A percentile compares a stretch with the other conserved stretches of the same genome.
Conservation (phyloP, 2,797 vertebrate species). For the Calcarius lapponicus region DNA sequence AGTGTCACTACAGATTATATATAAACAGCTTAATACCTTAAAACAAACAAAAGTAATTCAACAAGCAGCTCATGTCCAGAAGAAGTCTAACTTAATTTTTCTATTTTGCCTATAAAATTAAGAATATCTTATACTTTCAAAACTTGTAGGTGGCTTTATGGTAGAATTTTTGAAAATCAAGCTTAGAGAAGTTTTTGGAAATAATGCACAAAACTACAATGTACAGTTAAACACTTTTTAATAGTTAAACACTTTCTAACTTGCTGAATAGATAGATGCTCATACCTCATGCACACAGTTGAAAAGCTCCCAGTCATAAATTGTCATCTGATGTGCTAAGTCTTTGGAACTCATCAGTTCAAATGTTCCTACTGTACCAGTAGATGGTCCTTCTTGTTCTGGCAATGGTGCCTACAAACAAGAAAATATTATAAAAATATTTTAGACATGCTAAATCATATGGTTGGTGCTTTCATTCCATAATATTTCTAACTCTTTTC, state of each 20-base stretch:
- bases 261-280: not conserved
- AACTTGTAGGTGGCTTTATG: not conserved
- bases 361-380: constrained; percentile 87
- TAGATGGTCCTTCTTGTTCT: constrained; percentile 92
- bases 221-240: not conserved
- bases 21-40: not conserved
- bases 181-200: not conserved
- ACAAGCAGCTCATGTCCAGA: not conserved
- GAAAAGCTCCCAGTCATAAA: constrained; percentile 98
- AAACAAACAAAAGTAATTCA: not conserved
- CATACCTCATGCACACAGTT: constrained; percentile 96
- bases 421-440: constrained; percentile 11
- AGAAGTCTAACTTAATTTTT: not conserved
- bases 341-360: constrained; percentile 99
- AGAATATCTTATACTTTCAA: not conserved
- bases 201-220: not conserved
- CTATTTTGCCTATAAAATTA: not conserved
- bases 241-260: not conserved
- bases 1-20: not conserved
- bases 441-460: not conserved
- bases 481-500: not conserved
- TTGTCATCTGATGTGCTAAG: constrained; percentile 93
- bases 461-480: not conserved
- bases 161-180: not conserved
- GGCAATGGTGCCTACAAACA: constrained; percentile 85